Base-by-base conservation (phyloP, 2,888 invertebrate species). In the Andrena dorsata region DNA sequence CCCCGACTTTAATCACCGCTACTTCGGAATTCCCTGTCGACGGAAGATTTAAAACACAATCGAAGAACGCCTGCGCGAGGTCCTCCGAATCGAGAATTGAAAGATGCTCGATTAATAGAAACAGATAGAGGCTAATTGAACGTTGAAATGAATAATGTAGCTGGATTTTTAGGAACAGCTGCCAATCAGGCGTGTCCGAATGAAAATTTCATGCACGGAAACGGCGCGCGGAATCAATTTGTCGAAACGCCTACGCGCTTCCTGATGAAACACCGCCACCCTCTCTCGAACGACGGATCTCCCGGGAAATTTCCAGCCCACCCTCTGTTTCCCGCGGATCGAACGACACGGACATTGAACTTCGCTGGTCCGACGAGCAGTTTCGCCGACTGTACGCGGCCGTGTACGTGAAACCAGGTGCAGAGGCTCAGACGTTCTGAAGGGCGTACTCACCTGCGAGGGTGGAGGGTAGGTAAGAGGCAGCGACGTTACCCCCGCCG, bases 361-460 rank as follows among this genome's bases (percentile, higher is more conserved):
- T 81, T 74, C 75, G 73, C 2, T 51, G 4, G 82, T 73, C 68
- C 63, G 56, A 41, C 68, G 70, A 66, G 70, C 71, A 65, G 69
- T 80, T 83, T 74, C 74, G 32, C 51, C 70, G 82, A 77, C 76
- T 80, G 83, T 75, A 69, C 68, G 32, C 63, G 53, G 32, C 20
- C 60, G 68, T 56, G 58, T 60, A 71, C 65, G 69, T 47, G 56
- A 56, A 79, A 65, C 70, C 83, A 71, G 74, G 76, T 83, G 77
- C 74, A 78, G 80, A 68, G 77, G 82, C 83, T 76, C 84, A 85
- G 84, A 85, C 84, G 84, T 51, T 83, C 66, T 85, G 80, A 79
- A 83, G 85, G 64, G 75, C 83, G 79, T 82, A 79, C 84, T 84
- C 82, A 65, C 76, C 51, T 60, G 70, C 79, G 83, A 64, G 58